A percentile compares a stretch with the other conserved stretches of the same genome.
Conservation (phyloP, 2,113 vertebrate genomes). For the Illadopsis cleaveri region DNA sequence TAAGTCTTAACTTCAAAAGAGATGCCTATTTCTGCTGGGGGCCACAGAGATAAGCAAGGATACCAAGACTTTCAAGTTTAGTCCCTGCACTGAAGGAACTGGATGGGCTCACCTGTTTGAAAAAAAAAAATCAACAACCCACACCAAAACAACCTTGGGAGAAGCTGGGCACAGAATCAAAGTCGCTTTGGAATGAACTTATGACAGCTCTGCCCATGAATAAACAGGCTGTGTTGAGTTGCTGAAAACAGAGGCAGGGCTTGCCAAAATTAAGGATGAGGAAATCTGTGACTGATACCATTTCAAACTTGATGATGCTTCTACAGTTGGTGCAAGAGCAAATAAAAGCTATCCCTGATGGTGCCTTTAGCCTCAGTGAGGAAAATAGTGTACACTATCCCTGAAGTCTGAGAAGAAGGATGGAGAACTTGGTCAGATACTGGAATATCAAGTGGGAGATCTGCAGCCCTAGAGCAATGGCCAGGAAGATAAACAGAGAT, state of each 20-base stretch:
- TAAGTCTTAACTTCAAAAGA: constrained; percentile 46
- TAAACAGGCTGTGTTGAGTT: not conserved
- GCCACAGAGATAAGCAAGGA: constrained; percentile 33
- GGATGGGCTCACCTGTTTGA: not conserved
- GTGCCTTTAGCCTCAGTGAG: not conserved
- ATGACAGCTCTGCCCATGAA: not conserved
- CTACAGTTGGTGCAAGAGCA: not conserved
- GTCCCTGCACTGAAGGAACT: not conserved
- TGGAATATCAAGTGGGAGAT: not conserved
- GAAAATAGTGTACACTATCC: not conserved
- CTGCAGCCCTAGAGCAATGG: not conserved
- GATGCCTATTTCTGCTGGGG: not conserved
- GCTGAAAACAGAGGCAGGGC: not conserved
- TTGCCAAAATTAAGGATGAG: not conserved
- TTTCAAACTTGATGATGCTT: not conserved
- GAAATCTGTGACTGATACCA: not conserved
- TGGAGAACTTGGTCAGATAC: not conserved
- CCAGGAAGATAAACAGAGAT: constrained; percentile 2
- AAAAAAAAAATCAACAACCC: not conserved
- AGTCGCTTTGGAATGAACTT: constrained; percentile 12
- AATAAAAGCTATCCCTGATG: not conserved
- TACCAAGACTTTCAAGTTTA: constrained; percentile 24
- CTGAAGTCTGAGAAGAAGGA: not conserved
- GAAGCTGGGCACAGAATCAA: constrained; percentile 9
- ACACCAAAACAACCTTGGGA: not conserved